Percentiles rank a stretch among this genome's conserved stretches.
Evolutionary conservation across 2,113 vertebrate genomes (phyloP).

Genomic region (Anolis carolinensis): DNA sequence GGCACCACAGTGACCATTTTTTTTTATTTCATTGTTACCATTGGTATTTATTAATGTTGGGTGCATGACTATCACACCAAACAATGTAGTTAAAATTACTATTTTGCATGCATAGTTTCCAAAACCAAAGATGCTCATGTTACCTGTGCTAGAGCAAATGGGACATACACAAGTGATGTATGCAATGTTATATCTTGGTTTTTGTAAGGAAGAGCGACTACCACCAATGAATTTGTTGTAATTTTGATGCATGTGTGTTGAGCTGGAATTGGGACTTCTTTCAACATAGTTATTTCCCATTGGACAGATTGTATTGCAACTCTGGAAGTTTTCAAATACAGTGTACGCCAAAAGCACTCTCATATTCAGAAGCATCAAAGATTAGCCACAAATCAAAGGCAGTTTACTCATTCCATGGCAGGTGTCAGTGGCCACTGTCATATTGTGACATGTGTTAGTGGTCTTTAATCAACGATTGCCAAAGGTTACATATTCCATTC

Average conservation of each 20-base stretch:
- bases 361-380: background rate
- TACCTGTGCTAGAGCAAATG: slow-evolving; percentile 1
- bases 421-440: background rate
- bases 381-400: background rate
- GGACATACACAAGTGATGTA: background rate
- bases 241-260: background rate
- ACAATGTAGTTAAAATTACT: background rate
- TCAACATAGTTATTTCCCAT: background rate
- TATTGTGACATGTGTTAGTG: background rate
- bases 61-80: background rate
- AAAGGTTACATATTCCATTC: background rate
- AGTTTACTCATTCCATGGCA: background rate
- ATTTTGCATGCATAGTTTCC: slow-evolving; percentile 4
- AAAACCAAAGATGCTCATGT: slow-evolving; percentile 15
- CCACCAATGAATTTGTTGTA: background rate
- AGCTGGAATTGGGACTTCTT: background rate
- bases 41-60: background rate
- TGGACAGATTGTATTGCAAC: background rate
- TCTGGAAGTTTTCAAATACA: background rate
- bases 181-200: background rate
- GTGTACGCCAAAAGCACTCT: background rate
- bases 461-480: background rate
- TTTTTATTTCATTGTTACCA: background rate
- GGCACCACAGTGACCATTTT: background rate
- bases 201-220: background rate